These are phyloP conservation scores for Meloidogyne floridensis DNA, from an alignment of 1,140 invertebrate species.

Conservation along the genomic window DNA sequence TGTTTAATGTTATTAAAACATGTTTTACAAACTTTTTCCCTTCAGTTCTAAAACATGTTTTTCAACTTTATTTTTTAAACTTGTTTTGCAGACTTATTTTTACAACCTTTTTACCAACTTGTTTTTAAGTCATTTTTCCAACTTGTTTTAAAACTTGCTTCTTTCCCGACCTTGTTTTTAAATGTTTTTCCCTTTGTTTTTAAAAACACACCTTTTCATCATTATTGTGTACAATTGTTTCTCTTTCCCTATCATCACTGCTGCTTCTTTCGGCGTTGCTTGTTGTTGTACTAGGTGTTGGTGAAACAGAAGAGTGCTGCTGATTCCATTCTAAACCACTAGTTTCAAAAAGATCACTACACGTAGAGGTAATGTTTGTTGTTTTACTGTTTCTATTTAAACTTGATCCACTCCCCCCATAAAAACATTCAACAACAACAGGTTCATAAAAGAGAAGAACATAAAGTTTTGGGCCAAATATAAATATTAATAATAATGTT, in stretches of 20 bases:
- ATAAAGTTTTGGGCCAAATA: conserved; percentile 64
- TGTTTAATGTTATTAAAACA: background rate
- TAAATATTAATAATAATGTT: conserved; percentile 52
- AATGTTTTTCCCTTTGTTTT: no score
- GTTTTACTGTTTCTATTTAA: conserved; percentile 15
- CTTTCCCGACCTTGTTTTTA: background rate
- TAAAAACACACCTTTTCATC: background rate
- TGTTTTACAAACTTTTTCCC: background rate
- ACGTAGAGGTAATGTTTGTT: conserved; percentile 20
- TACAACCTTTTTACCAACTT: background rate
- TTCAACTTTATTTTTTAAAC: background rate
- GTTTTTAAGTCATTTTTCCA: background rate
- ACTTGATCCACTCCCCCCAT: background rate
- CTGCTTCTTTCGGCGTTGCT: background rate
- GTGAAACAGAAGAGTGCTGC: background rate
- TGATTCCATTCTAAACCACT: background rate
- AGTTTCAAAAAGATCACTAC: background rate
- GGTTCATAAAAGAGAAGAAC: conserved; percentile 64
- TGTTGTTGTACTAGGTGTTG: background rate
- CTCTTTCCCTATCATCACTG: background rate
- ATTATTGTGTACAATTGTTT: background rate
- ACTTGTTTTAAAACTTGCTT: background rate
- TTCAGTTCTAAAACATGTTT: background rate
- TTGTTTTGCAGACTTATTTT: background rate
- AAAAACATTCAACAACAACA: conserved; percentile 57